Conservation (phyloP, 2,888 invertebrate species). For the Rhyacophila evoluta region DNA sequence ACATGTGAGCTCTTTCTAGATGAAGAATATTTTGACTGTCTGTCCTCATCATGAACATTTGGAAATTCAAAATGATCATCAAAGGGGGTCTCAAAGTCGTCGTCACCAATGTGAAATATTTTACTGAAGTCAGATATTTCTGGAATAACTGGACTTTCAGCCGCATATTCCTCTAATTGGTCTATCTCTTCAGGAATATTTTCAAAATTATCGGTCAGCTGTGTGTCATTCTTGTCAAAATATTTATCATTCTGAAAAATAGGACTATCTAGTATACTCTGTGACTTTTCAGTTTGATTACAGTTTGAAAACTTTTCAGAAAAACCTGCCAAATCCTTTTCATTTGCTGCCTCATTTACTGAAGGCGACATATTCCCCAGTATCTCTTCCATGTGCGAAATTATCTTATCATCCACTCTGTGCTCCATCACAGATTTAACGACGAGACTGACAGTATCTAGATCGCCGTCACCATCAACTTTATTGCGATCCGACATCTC, state of each 20-base stretch:
- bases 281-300: too few species aligned
- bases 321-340: too few species aligned
- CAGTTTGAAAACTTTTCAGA: too few species aligned
- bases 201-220: background rate
- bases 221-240: background rate
- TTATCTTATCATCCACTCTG: constrained; percentile 59
- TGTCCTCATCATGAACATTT: background rate
- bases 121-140: constrained; percentile 2
- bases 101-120: constrained; percentile 25
- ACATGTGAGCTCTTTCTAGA: background rate
- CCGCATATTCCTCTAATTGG: background rate
- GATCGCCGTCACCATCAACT: constrained; percentile 58
- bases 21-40: too few species aligned
- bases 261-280: background rate
- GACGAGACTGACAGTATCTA: constrained; percentile 72
- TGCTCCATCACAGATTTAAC: constrained; percentile 69
- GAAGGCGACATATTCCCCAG: constrained; percentile 56
- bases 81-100: constrained; percentile 17
- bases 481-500: constrained; percentile 61
- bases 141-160: background rate
- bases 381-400: constrained; percentile 64
- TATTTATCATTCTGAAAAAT: background rate
- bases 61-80: background rate
- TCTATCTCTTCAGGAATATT: background rate
- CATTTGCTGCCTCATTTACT: background rate